Base-by-base conservation (phyloP, 2,113 vertebrate species). In the Dunckerocampus dactyliophorus region DNA sequence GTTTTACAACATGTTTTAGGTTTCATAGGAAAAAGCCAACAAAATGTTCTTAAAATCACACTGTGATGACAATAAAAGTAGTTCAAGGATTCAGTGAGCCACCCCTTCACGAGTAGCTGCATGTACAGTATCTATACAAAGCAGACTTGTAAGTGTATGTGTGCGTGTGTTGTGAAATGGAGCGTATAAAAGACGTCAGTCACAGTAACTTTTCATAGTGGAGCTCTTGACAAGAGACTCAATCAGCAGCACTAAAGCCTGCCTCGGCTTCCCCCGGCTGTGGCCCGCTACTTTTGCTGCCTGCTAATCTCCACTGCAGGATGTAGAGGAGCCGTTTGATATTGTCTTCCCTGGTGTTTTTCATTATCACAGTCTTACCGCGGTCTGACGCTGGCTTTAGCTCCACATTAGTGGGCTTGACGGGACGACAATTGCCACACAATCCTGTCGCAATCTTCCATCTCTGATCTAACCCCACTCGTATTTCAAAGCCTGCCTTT, bases 301-400 rank as follows among this genome's bases (percentile, higher is more conserved):
- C 69, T 72, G 71, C 81, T 87, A 89, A 89, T 89, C 87, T 89
- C 84, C 81, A 72, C 78, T 66, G 82, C 80, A 85, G 93, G 93
- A 95, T 95, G 94, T 95, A 95, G 94, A 95, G 93, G 94, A 95
- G 95, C 93, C 94, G 92, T 95, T 86, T 95, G 94, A 96, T 95
- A 95, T 95, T 94, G 95, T 96, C 94, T 95, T 95, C 92, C 93
- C 92, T 93, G 93, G 94, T 94, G 94, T 96, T 96, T 95, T 96
- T 96, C 95, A 96, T 96, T 95, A 96, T 93, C 93, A 88, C 89
- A 82, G 93, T 93, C 93, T 95, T 95, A 95, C 91, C 83, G 91
- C 90, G 86, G 93, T 91, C 92, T 92, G 92, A 90, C 93, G 88
- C 90, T 88, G 91, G 93, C 93, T 95, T 95, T 95, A 95, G 92